Percentiles rank a stretch among this genome's conserved stretches.
These are phyloP conservation scores for Neomonachus schauinslandi DNA, from an alignment of 2,113 vertebrate species.

Conservation along the genomic window DNA sequence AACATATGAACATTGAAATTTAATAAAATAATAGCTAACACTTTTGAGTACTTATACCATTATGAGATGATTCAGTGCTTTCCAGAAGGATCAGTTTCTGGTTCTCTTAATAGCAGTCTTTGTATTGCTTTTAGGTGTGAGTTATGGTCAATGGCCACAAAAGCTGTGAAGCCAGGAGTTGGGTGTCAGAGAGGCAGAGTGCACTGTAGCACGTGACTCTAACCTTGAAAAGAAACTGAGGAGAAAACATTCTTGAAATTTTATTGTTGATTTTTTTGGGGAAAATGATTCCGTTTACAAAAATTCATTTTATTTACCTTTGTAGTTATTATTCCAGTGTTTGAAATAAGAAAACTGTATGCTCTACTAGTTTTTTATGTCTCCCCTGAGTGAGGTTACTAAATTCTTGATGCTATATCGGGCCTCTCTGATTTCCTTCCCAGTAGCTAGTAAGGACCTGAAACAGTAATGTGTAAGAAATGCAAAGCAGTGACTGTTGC, in stretches of 20 bases:
- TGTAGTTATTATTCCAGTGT: background rate
- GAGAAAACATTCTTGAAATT: constrained; percentile 19
- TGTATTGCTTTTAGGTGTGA: constrained; percentile 54
- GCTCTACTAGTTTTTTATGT: background rate
- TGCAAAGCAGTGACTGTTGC: background rate
- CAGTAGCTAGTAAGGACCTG: background rate
- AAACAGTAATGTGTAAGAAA: background rate
- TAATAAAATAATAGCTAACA: constrained; percentile 52
- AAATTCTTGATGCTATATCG: background rate
- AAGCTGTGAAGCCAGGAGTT: background rate
- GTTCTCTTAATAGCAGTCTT: constrained; percentile 46
- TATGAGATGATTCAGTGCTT: constrained; percentile 53
- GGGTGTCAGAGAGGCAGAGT: background rate
- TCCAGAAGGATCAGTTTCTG: constrained; percentile 36
- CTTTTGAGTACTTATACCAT: constrained; percentile 40
- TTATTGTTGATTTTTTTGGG: background rate
- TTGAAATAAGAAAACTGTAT: background rate
- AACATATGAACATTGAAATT: constrained; percentile 34
- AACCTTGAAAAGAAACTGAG: background rate
- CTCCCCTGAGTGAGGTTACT: background rate
- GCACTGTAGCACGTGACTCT: background rate
- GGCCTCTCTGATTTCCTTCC: background rate
- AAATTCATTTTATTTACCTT: constrained; percentile 36
- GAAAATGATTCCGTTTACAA: background rate
- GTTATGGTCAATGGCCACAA: background rate